Percentiles rank a stretch among this genome's conserved stretches.
Conservation (phyloP, 2,797 vertebrate species). For the Florisuga fusca region DNA sequence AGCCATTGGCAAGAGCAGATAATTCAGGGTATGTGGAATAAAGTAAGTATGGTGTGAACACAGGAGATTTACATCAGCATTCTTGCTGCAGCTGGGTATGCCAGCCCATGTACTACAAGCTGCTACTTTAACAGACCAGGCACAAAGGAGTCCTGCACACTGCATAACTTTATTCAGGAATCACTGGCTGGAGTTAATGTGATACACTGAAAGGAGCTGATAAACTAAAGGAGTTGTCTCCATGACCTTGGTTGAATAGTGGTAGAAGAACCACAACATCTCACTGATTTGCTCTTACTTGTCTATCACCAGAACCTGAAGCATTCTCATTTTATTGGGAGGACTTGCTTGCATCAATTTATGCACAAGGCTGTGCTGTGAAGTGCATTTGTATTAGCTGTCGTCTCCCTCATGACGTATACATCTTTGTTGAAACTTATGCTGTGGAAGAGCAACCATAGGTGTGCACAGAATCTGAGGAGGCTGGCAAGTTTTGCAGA, state of each 20-base stretch:
- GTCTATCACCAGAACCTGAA: neutral
- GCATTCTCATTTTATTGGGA: neutral
- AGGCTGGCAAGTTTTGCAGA: neutral
- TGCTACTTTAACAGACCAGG: neutral
- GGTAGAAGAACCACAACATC: neutral
- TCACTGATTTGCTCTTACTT: neutral
- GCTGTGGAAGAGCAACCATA: neutral
- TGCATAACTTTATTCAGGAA: neutral
- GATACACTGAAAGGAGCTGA: neutral
- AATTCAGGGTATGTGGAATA: neutral
- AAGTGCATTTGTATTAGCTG: neutral
- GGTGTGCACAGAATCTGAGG: neutral
- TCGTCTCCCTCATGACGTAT: neutral
- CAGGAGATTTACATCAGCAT: neutral
- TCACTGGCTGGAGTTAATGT: neutral
- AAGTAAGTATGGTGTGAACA: neutral
- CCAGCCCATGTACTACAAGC: neutral
- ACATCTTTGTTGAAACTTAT: neutral
- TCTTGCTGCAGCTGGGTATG: neutral
- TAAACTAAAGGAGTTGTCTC: neutral
- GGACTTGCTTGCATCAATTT: neutral
- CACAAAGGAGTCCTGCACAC: neutral
- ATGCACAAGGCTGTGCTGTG: neutral
- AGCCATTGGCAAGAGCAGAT: neutral
- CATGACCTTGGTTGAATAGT: neutral